These are phyloP conservation scores for Pseudanteris insignis DNA, from an alignment of 2,888 invertebrate species.

Conservation along the genomic window DNA sequence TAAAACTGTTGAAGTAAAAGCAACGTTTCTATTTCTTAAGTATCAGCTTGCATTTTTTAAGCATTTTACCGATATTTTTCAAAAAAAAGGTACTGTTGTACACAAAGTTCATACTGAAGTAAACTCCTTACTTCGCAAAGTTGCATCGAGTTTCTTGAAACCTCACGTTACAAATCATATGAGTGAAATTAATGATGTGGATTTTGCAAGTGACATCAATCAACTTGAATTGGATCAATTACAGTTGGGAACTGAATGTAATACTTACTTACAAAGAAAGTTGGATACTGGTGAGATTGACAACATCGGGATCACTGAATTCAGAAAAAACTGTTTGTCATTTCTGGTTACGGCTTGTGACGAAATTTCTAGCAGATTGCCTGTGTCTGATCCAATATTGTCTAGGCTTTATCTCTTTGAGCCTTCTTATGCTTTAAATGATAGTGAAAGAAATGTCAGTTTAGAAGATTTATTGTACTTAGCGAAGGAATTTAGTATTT, in stretches of 20 bases:
- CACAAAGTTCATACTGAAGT: constrained; percentile 22
- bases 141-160: constrained; percentile 19
- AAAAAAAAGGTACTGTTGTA: constrained; percentile 22
- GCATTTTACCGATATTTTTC: constrained; percentile 25
- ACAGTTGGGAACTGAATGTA: constrained; percentile 22
- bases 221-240: constrained; percentile 19
- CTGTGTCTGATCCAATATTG: constrained; percentile 18
- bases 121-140: constrained; percentile 17
- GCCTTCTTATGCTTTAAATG: constrained; percentile 15
- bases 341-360: constrained; percentile 21
- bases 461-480: constrained; percentile 13
- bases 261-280: constrained; percentile 9
- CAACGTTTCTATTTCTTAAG: constrained; percentile 20
- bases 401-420: constrained; percentile 22
- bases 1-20: constrained; percentile 11
- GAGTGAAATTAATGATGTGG: constrained; percentile 15
- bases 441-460: constrained; percentile 13
- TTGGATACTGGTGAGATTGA: constrained; percentile 7
- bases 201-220: constrained; percentile 17
- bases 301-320: not conserved
- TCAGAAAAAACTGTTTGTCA: constrained; percentile 7
- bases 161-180: constrained; percentile 21
- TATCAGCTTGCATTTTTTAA: constrained; percentile 28
- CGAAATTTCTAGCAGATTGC: constrained; percentile 18
- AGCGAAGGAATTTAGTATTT: constrained; percentile 22